phyloP scores from a whole-genome alignment of 1,140 invertebrate species.

The Bacillus rossius region DNA sequence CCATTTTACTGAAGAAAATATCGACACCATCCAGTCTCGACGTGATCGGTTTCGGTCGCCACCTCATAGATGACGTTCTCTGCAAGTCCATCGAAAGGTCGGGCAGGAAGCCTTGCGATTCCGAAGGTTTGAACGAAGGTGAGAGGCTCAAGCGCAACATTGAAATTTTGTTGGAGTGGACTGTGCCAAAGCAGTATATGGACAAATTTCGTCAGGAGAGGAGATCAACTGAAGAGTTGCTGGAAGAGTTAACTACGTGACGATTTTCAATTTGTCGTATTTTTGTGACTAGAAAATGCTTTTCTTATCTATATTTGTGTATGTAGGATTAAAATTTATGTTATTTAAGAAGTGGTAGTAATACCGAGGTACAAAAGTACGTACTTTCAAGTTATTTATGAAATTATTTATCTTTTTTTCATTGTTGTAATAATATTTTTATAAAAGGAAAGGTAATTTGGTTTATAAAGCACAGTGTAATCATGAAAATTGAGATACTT shows the following conservation, averaged over 20 bases:
- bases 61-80: slow-evolving; percentile 76
- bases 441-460: no score
- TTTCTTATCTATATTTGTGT: no score
- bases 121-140: slow-evolving; percentile 45
- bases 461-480: no score
- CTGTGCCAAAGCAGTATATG: slow-evolving; percentile 71
- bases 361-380: no score
- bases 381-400: no score
- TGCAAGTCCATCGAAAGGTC: slow-evolving; percentile 67
- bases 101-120: slow-evolving; percentile 56
- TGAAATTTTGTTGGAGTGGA: slow-evolving; percentile 71
- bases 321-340: no score
- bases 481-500: no score
- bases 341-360: no score
- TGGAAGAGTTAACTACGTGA: slow-evolving; percentile 63
- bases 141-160: slow-evolving; percentile 63
- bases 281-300: no score
- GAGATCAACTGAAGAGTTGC: slow-evolving; percentile 66
- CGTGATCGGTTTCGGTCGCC: slow-evolving; percentile 72
- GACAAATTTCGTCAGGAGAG: slow-evolving; percentile 64
- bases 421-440: no score
- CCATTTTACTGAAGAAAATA: slow-evolving; percentile 73
- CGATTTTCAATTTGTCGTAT: not conserved
- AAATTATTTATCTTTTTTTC: no score
- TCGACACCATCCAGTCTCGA: slow-evolving; percentile 68